phyloP scores from a whole-genome alignment of 2,113 vertebrate species.

The Calcarius ornatus region DNA sequence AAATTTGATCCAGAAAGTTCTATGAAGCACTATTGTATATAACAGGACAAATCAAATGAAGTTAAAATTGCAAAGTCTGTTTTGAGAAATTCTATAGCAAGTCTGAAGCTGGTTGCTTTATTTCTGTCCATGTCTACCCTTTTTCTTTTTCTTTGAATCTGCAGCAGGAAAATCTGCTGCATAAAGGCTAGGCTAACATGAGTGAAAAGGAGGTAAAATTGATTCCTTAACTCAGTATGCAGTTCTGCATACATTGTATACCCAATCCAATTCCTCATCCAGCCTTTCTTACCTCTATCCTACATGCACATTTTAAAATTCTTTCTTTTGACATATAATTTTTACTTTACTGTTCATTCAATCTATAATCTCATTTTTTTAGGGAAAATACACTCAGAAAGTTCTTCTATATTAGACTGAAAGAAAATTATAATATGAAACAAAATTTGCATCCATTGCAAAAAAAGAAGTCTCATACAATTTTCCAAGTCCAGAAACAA shows the following conservation, averaged over 20 bases:
- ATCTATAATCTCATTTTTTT: not conserved
- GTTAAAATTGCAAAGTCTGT: not conserved
- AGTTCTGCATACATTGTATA: not conserved
- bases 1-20: not conserved
- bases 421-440: not conserved
- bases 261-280: not conserved
- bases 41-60: not conserved
- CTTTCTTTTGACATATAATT: not conserved
- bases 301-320: not conserved
- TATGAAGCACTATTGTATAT: not conserved
- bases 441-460: not conserved
- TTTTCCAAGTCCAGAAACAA: not conserved
- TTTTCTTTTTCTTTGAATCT: not conserved
- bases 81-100: not conserved
- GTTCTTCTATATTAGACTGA: not conserved
- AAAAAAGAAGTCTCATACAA: fast-evolving
- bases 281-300: not conserved
- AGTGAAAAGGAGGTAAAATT: not conserved
- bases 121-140: not conserved
- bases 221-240: not conserved
- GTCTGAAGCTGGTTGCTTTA: not conserved
- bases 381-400: not conserved
- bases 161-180: not conserved
- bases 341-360: not conserved
- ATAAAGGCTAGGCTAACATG: not conserved